These are phyloP conservation scores for Antigone vipio DNA, from an alignment of 2,113 vertebrate species.

Conservation along the genomic window DNA sequence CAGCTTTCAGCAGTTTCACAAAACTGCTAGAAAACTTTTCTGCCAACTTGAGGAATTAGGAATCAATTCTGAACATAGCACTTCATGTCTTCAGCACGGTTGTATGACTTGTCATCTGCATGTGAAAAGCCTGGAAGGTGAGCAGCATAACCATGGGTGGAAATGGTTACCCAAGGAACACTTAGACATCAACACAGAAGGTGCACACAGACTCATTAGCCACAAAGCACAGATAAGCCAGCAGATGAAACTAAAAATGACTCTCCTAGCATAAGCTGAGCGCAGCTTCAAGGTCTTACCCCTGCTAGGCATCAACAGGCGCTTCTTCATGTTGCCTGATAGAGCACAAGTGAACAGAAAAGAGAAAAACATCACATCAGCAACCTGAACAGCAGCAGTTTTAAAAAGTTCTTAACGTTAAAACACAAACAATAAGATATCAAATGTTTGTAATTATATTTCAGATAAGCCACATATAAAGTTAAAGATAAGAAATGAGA, in stretches of 20 bases:
- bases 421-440: conserved; percentile 27
- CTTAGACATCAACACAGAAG: conserved; percentile 60
- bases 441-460: not conserved
- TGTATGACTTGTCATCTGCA: not conserved
- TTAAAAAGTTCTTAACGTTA: conserved; percentile 36
- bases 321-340: conserved; percentile 85
- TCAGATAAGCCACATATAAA: not conserved
- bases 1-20: not conserved
- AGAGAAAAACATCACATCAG: conserved; percentile 74
- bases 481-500: not conserved
- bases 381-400: conserved; percentile 52
- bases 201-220: conserved; percentile 60
- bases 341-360: conserved; percentile 74
- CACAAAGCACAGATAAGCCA: conserved; percentile 69
- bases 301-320: conserved; percentile 86
- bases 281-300: conserved; percentile 77
- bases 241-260: conserved; percentile 64
- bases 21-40: not conserved
- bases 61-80: not conserved
- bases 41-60: not conserved
- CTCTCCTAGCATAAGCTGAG: conserved; percentile 64
- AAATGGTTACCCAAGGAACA: conserved; percentile 56
- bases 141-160: conserved; percentile 34
- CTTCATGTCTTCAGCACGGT: not conserved
- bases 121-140: conserved; percentile 44